phyloP scores from a whole-genome alignment of 2,888 invertebrate species.

The Brachylomia viminalis region DNA sequence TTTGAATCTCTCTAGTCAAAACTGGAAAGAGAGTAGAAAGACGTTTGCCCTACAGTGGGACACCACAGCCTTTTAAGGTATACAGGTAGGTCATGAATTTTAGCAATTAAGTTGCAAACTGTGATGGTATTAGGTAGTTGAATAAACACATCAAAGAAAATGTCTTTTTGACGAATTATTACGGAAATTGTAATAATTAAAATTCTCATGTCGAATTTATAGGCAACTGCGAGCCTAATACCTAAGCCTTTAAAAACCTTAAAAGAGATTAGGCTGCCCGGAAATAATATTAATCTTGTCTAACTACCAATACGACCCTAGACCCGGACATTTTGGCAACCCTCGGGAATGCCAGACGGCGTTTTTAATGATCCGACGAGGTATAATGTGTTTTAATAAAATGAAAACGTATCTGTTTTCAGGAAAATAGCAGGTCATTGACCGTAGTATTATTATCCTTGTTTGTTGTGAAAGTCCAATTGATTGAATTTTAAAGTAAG shows the following conservation, averaged over 20 bases:
- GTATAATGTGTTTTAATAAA: conserved; percentile 41
- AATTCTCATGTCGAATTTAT: too few relatives aligned
- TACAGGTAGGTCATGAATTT: not conserved
- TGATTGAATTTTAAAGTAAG: not conserved
- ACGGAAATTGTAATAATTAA: not conserved
- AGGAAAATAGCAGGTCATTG: conserved; percentile 36
- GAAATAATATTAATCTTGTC: conserved; percentile 28
- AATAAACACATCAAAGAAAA: not conserved
- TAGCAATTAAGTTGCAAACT: not conserved
- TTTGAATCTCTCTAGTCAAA: too few relatives aligned
- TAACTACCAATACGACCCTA: conserved; percentile 14
- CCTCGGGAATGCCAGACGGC: conserved; percentile 34
- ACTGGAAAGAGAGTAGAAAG: too few relatives aligned
- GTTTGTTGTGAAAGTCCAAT: not conserved
- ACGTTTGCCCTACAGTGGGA: too few relatives aligned
- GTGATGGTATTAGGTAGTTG: not conserved
- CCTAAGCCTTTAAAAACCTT: not conserved
- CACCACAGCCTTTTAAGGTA: too few relatives aligned
- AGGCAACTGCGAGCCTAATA: not conserved
- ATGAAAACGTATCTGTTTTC: conserved; percentile 34
- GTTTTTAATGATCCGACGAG: conserved; percentile 37
- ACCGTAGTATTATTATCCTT: conserved; percentile 3
- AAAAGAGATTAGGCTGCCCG: not conserved
- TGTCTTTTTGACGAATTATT: not conserved
- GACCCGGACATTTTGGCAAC: conserved; percentile 20